Conservation (phyloP, 2,797 vertebrate species). For the Aeoliscus strigatus region DNA sequence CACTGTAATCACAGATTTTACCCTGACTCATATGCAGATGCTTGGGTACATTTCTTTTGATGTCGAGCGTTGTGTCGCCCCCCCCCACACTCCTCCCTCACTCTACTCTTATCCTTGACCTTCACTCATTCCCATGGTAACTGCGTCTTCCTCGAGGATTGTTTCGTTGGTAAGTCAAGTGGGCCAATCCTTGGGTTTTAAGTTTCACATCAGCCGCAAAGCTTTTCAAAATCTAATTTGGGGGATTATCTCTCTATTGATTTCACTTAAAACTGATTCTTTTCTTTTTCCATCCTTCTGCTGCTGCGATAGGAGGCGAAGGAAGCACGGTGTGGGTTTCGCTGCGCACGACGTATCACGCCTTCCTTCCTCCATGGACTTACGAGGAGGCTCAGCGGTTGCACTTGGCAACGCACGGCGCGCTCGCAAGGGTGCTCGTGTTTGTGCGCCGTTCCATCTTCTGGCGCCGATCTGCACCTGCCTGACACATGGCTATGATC, state of each 20-base stretch:
- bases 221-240: conserved; percentile 77
- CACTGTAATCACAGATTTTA: conserved; percentile 51
- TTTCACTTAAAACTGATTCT: conserved; percentile 73
- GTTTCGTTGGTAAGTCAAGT: conserved; percentile 66
- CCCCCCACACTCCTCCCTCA: conserved; percentile 18
- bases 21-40: conserved; percentile 48
- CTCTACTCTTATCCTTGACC: conserved; percentile 63
- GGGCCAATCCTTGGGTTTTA: conserved; percentile 62
- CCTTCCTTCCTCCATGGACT: conserved; percentile 34
- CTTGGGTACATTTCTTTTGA: conserved; percentile 41
- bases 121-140: conserved; percentile 69
- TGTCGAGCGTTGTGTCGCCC: conserved; percentile 30
- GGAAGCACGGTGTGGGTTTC: conserved; percentile 10
- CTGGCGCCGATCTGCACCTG: conserved; percentile 48
- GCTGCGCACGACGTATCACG: conserved; percentile 12
- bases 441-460: conserved; percentile 38
- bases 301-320: conserved; percentile 44
- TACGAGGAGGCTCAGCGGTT: conserved; percentile 45
- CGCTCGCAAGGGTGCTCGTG: conserved; percentile 14
- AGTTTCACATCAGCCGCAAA: conserved; percentile 53
- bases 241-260: conserved; percentile 79
- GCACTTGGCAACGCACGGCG: conserved; percentile 39
- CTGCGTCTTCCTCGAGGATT: conserved; percentile 56
- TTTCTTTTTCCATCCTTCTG: conserved; percentile 55
- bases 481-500: conserved; percentile 54